Evolutionary conservation across 1,140 invertebrate genomes (phyloP).

Genomic region (Apis florea): DNA sequence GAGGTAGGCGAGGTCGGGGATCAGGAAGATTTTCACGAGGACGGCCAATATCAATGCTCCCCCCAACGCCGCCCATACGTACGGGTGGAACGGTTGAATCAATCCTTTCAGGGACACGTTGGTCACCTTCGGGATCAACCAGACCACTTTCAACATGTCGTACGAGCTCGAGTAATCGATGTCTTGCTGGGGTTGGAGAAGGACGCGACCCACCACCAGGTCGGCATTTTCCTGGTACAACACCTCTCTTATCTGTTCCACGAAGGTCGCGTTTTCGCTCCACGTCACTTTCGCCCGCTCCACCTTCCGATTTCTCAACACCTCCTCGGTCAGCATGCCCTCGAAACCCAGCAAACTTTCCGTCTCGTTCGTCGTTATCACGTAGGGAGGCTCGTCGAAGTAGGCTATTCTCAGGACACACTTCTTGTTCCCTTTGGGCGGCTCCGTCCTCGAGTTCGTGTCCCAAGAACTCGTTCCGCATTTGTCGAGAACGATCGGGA

Average conservation of each 20-base stretch:
- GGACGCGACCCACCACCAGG: conserved; percentile 69
- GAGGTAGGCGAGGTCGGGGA: conserved; percentile 65
- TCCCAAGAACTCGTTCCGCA: conserved; percentile 53
- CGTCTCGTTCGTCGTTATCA: conserved; percentile 17
- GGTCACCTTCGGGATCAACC: conserved; percentile 65
- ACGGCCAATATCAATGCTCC: conserved; percentile 59
- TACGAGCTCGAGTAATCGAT: conserved; percentile 68
- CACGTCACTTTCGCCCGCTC: conserved; percentile 43
- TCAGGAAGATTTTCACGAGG: conserved; percentile 60
- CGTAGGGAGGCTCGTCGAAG: conserved; percentile 65
- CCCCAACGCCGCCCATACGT: conserved; percentile 69
- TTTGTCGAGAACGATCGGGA: conserved; percentile 52
- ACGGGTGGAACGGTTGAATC: conserved; percentile 61
- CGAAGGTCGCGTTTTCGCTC: conserved; percentile 25
- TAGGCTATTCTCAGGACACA: conserved; percentile 59
- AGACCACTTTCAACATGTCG: conserved; percentile 68
- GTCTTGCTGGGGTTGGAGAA: conserved; percentile 51
- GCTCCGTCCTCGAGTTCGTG: conserved; percentile 18
- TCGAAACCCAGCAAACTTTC: conserved; percentile 52
- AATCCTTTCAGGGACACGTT: conserved; percentile 70
- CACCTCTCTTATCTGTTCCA: conserved; percentile 1
- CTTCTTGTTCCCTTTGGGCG: conserved; percentile 43
- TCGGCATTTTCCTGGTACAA: conserved; percentile 51
- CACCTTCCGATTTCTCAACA: neutral
- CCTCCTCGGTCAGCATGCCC: conserved; percentile 42